Conservation (phyloP, 2,888 invertebrate species). For the Argyresthia goedartella region DNA sequence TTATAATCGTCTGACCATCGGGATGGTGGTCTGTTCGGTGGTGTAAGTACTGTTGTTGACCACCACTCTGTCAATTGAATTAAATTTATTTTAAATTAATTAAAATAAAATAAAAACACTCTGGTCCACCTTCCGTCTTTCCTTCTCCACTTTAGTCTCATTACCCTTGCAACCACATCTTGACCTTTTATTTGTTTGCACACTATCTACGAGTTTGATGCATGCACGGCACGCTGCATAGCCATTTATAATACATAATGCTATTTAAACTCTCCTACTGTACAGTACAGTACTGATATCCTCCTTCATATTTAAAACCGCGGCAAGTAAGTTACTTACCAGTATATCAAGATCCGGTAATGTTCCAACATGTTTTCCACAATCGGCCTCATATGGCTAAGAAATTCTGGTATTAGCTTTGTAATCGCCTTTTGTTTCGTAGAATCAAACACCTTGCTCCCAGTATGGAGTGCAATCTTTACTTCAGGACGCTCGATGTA, state of each 20-base stretch:
- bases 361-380: slow-evolving; percentile 70
- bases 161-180: too few species aligned
- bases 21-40: too few species aligned
- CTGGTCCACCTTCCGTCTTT: not conserved
- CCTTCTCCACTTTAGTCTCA: too few species aligned
- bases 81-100: too few species aligned
- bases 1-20: too few species aligned
- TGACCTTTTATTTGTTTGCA: not conserved
- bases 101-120: too few species aligned
- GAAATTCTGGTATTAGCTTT: slow-evolving; percentile 73
- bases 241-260: not conserved
- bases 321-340: slow-evolving; percentile 25
- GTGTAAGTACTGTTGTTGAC: too few species aligned
- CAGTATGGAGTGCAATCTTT: not conserved
- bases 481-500: not conserved
- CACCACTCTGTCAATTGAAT: too few species aligned
- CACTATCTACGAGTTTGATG: not conserved
- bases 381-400: slow-evolving; percentile 74
- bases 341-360: slow-evolving; percentile 78
- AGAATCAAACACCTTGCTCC: not conserved
- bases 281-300: not conserved
- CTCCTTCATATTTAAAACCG: not conserved
- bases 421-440: slow-evolving; percentile 53
- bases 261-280: not conserved
- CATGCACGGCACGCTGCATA: not conserved